Percentiles rank a stretch among this genome's conserved stretches.
Evolutionary conservation across 2,888 invertebrate genomes (phyloP).

Genomic region (Synanthedon andrenaeformis): DNA sequence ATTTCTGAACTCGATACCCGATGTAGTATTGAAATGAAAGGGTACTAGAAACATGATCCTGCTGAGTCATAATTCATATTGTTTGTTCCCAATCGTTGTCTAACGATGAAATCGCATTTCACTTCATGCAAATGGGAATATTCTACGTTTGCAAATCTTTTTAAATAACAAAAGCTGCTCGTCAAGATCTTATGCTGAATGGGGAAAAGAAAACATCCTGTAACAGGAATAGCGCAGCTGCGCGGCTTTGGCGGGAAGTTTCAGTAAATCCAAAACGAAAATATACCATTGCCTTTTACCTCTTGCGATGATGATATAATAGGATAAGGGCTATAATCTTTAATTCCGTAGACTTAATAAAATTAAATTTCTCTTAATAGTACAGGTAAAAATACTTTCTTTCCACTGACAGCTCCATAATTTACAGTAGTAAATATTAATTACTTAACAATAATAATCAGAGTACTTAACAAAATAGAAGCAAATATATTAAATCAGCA

Average conservation of each 20-base stretch:
- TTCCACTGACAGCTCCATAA: slow-evolving; percentile 32
- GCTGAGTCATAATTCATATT: no score
- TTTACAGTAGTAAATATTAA: slow-evolving; percentile 3
- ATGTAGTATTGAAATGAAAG: background rate
- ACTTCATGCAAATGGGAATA: background rate
- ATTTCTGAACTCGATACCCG: no score
- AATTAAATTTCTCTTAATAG: slow-evolving; percentile 30
- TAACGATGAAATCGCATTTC: slow-evolving; percentile 23
- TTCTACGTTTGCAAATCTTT: slow-evolving; percentile 36
- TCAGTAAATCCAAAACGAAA: slow-evolving; percentile 65
- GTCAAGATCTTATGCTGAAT: slow-evolving; percentile 58
- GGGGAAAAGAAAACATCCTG: slow-evolving; percentile 63
- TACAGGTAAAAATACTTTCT: no score
- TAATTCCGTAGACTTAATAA: slow-evolving; percentile 59
- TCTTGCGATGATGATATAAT: no score
- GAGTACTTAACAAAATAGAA: no score
- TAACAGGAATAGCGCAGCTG: slow-evolving; percentile 53
- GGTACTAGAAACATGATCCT: no score
- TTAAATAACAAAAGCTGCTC: slow-evolving; percentile 67
- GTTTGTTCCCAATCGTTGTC: slow-evolving; percentile 17
- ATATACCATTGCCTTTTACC: slow-evolving; percentile 24
- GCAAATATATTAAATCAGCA: no score
- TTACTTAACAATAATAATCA: no score
- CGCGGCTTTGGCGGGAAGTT: slow-evolving; percentile 59
- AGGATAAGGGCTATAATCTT: slow-evolving; percentile 14